These are phyloP conservation scores for Phylloscopus whistleri DNA, from an alignment of 2,113 vertebrate genomes.

Conservation along the genomic window DNA sequence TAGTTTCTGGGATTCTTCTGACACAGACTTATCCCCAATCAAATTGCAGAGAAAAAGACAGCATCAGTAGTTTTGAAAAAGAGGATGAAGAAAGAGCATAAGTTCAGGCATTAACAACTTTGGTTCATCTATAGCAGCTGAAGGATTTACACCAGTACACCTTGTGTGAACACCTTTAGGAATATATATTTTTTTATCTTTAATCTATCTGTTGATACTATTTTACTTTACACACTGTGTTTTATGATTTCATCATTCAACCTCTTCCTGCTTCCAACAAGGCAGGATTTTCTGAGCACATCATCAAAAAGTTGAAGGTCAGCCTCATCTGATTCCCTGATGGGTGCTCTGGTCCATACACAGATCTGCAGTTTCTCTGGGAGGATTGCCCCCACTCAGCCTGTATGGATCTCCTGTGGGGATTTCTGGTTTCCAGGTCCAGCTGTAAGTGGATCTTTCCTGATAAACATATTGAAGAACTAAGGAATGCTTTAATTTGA, in stretches of 20 bases:
- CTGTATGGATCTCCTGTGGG: neutral
- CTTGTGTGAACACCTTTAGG: neutral
- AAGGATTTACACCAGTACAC: slow-evolving; percentile 5
- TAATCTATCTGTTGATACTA: neutral
- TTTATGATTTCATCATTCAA: neutral
- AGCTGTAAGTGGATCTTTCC: neutral
- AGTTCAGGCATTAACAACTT: slow-evolving; percentile 33
- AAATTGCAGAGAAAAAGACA: neutral
- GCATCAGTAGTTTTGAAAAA: neutral
- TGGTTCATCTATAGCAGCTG: slow-evolving; percentile 14
- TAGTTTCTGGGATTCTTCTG: neutral
- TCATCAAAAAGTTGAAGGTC: neutral
- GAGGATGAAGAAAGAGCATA: neutral
- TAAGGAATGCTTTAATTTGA: neutral
- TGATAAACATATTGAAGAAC: neutral
- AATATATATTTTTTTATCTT: neutral
- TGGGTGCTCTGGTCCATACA: neutral
- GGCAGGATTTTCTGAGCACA: neutral
- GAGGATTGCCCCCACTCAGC: neutral
- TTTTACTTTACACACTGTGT: neutral
- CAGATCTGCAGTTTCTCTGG: neutral
- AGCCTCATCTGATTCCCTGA: neutral
- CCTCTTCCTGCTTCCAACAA: neutral
- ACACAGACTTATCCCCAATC: neutral
- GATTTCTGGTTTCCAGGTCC: neutral